Conservation (phyloP, 64 coral and sea anemone species). For the Pachyseris speciosa region DNA sequence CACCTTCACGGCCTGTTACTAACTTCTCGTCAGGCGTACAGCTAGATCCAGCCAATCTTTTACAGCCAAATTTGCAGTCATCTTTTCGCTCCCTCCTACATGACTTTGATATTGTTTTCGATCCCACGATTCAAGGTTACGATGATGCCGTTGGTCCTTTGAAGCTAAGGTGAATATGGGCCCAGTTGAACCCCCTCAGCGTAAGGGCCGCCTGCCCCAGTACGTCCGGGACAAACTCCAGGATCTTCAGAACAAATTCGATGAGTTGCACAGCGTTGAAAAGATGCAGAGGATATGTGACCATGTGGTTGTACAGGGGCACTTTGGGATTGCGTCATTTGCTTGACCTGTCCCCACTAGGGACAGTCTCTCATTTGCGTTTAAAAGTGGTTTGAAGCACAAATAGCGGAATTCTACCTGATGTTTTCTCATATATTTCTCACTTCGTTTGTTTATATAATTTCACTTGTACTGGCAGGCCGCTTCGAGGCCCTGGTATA, state of each 20-base stretch:
- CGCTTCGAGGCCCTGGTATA: no score
- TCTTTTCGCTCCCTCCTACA: not conserved
- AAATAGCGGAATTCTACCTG: no score
- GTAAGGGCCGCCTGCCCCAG: slow-evolving; percentile 31
- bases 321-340: no score
- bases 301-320: no score
- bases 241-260: slow-evolving; percentile 59
- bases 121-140: not conserved
- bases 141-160: slow-evolving; percentile 35
- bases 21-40: not conserved
- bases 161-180: slow-evolving; percentile 52
- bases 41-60: slow-evolving; percentile 39
- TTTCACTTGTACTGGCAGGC: no score
- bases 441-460: no score
- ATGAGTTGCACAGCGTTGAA: no score
- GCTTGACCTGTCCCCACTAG: no score
- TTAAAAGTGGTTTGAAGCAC: no score
- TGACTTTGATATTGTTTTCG: slow-evolving; percentile 32
- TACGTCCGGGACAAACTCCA: slow-evolving; percentile 8
- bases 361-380: no score
- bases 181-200: slow-evolving; percentile 30
- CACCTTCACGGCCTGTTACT: not conserved
- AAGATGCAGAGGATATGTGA: no score
- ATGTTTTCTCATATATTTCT: no score
- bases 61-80: not conserved